Evolutionary conservation across 1,140 invertebrate genomes (phyloP).

Genomic region (Temnothorax nylanderi): DNA sequence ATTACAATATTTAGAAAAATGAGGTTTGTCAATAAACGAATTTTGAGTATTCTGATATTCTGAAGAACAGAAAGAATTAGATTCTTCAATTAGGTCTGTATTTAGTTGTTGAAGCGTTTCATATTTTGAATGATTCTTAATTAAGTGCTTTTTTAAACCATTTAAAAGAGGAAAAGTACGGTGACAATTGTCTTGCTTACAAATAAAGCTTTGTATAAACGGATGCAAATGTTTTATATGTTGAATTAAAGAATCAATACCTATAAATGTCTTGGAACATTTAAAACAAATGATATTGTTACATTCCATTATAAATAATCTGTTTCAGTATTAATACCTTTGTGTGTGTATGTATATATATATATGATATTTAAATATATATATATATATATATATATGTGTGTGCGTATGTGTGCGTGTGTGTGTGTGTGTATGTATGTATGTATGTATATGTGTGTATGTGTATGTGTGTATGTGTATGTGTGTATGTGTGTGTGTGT

Average conservation of each 20-base stretch:
- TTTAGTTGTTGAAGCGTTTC: neutral
- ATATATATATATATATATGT: no score
- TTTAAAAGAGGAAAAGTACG: conserved; percentile 13
- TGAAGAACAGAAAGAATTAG: neutral
- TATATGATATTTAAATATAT: no score
- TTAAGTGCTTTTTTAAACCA: conserved; percentile 20
- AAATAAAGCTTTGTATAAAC: neutral
- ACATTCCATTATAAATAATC: neutral
- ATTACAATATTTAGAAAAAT: neutral
- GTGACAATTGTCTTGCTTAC: neutral
- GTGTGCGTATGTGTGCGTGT: no score
- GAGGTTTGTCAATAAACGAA: neutral
- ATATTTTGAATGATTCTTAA: neutral
- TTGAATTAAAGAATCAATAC: neutral
- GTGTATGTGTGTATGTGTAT: no score
- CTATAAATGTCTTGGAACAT: neutral
- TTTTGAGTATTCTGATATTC: neutral
- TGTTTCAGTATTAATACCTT: no score
- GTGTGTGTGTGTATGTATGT: no score
- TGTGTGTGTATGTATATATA: no score
- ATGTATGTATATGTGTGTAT: no score
- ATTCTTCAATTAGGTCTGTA: neutral
- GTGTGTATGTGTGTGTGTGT: no score
- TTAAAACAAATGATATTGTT: neutral
- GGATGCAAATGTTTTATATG: conserved; percentile 3